Base-by-base conservation (phyloP, 2,888 invertebrate species). In the Beris morrisii region DNA sequence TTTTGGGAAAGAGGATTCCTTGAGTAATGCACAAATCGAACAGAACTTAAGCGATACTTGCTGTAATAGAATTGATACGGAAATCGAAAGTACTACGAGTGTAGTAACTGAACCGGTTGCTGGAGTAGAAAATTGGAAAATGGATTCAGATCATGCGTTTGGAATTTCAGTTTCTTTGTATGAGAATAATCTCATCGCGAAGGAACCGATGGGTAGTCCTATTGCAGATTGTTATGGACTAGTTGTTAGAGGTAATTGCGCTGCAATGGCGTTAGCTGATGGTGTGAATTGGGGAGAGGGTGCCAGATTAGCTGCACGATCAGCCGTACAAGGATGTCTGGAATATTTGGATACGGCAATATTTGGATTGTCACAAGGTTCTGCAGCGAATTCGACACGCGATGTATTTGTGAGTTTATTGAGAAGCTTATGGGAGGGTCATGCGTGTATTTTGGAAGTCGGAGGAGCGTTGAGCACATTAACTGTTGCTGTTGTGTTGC, bases 261-360 rank as follows among this genome's bases (percentile, higher is more conserved):
- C 90, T 13, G 84, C 93, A 66, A 82, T 94, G 78, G 89, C 90
- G 12, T 84, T 95, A 66, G 94, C 93, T 4, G 94, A 94, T 81
- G 94, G 94, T 30, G 94, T 94, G 3, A 94, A 95, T 81, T 95
- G 94, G 94, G 94, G 94, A 68, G 90, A 92, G 76, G 92, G 92
- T 74, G 91, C 93, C 28, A 86, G 90, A 67, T 81, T 92, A 71
- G 93, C 93, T 13, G 92, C 92, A n/a, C 84, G 91, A 71, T 91
- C 92, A 66, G 94, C 93, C 0, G 86, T 94, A 13, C 91, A 93
- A 74, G 94, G 93, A 31, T 89, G 91, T 73, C 84, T 94, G 72
- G 89, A 92, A 73, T 92, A 92, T 77, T 82, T 95, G 72, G 91
- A 93, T 76, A 87, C 87, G 72, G 88, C 88, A 1, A 80, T 90